Evolutionary conservation across 2,797 vertebrate species (phyloP), one percentile per base, ranked within the genome.

Genomic region (Otolemur crassicaudatus): DNA sequence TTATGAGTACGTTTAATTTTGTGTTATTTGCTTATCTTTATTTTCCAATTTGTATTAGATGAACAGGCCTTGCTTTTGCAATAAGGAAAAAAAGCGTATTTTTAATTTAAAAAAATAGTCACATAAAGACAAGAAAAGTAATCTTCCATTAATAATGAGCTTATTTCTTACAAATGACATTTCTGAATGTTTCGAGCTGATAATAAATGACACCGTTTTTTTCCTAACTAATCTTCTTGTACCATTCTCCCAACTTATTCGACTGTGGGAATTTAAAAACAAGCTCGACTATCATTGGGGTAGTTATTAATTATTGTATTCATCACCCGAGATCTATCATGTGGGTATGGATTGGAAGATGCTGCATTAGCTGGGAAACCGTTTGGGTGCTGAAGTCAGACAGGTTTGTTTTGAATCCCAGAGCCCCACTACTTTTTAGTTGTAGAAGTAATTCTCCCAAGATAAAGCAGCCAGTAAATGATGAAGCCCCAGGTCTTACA

Each of bases 81-180:
- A 65, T 67, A 58, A 89, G 72, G 73, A 85, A 65, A 86, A 83
- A 93, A 79, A 76, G 72, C 63, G 87, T 73, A 94, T 90, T 96
- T 95, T 97, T 97, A 94, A 97, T 91, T 97, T 92, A 91, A 93
- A 91, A 89, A 97, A 97, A 95, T 29, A 93, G 81, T 96, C 94
- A 93, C 87, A 97, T 34, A 95, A 95, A 95, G 92, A 92, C 92
- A 92, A 87, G 96, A 81, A 87, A 96, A 94, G 90, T 80, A 95
- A 96, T 92, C 92, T 96, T 69, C 90, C 84, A 89, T 90, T 97
- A 97, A 95, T 96, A 97, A 97, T 95, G 94, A 95, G 95, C 79
- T 97, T 97, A 93, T 91, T 96, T 97, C 88, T 92, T 96, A 92
- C 43, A 89, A 97, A 86, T 81, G 94, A 84, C 90, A 94, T 92